Conservation (phyloP, 1,140 invertebrate species). For the Lycorma delicatula region DNA sequence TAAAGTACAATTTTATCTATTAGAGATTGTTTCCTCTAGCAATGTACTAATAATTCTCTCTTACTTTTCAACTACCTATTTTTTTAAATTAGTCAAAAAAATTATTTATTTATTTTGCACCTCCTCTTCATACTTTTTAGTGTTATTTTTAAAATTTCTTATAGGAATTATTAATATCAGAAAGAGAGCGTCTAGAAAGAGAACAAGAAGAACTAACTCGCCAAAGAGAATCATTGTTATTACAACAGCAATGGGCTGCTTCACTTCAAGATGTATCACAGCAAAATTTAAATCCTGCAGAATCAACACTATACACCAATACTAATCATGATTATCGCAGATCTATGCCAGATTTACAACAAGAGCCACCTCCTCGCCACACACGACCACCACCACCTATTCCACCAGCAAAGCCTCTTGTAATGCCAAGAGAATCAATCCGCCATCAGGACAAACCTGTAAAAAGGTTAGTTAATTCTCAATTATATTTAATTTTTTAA, state of each 20-base stretch:
- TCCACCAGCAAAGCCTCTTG: slow-evolving; percentile 41
- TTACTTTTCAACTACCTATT: too few species aligned
- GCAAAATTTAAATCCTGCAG: not conserved
- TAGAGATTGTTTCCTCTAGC: too few species aligned
- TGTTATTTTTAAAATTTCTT: too few species aligned
- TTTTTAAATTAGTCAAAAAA: too few species aligned
- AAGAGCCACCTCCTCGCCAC: slow-evolving; percentile 28
- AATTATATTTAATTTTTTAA: too few species aligned
- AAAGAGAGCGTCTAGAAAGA: slow-evolving; percentile 61
- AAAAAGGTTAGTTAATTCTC: slow-evolving; percentile 3
- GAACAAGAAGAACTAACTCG: slow-evolving; percentile 69
- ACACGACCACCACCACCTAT: slow-evolving; percentile 40
- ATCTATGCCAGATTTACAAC: slow-evolving; percentile 58
- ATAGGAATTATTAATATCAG: slow-evolving; percentile 29
- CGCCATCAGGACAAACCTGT: not conserved
- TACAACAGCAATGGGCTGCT: slow-evolving; percentile 24
- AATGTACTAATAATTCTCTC: too few species aligned
- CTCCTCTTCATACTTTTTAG: too few species aligned
- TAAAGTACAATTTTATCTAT: too few species aligned
- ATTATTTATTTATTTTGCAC: too few species aligned
- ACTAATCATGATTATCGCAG: slow-evolving; percentile 44
- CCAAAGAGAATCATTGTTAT: slow-evolving; percentile 56
- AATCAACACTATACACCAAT: not conserved
- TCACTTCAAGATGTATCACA: slow-evolving; percentile 8
- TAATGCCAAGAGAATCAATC: slow-evolving; percentile 7